Evolutionary conservation across 2,888 invertebrate genomes (phyloP), one percentile per base, ranked within the genome.

Genomic region (Salpingus planirostris): DNA sequence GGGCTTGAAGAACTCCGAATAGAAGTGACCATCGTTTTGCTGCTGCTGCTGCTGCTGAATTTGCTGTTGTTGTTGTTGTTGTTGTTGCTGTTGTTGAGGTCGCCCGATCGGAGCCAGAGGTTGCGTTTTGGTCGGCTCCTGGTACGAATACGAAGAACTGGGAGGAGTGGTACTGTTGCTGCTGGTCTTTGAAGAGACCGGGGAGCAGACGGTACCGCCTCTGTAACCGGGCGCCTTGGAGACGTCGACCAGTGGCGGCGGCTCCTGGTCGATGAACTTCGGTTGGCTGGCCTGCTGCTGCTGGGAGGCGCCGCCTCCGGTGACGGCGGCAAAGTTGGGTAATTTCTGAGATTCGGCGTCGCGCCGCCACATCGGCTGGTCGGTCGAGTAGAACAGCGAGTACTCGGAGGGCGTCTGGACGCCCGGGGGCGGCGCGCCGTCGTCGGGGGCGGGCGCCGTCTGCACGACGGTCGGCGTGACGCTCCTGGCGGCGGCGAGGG

Each of bases 181-280:
- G 36, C 66, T 69, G 1, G 74, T 67, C 44, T 76, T 76, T 23
- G 74, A 75, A 1, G 77, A 77, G 2, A 80, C 80, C 1, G 87
- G 87, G 4, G 86, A 85, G 59, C 83, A 83, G 42, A 82, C 77
- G 24, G 80, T 73, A 28, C 74, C 79, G 30, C 84, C 87, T 53
- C 90, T 76, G 63, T 91, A 92, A 1, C 91, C 91, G 0, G 91
- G 91, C 36, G 91, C 91, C 65, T 91, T 92, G 25, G 87, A 80
- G 3, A 83, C 85, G 66, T 91, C 90, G 40, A 80, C 88, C 68
- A 80, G 67, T 57, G 67, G 70, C 3, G 69, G 70, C 4, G 72
- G 70, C 31, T 69, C 68, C 36, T 66, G 68, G 38, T 72, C 71
- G 29, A 72, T 67, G 46, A 70, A 73, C 50, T 71, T 71, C 30